These are phyloP conservation scores for Varanus salvator DNA, from an alignment of 2,113 vertebrate species.

Conservation along the genomic window DNA sequence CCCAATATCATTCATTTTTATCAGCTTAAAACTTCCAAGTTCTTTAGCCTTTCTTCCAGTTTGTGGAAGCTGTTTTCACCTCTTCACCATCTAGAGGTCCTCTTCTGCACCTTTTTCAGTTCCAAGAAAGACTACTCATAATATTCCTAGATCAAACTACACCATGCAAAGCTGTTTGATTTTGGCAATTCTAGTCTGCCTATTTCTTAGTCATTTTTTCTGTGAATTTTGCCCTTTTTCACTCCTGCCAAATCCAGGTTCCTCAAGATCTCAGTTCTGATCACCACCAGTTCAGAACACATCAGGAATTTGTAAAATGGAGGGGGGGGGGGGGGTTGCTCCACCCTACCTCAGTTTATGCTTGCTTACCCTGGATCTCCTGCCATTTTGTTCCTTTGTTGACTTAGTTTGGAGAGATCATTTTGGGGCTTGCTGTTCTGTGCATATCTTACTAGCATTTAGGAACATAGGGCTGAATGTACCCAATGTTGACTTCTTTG, in stretches of 20 bases:
- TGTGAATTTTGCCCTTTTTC: background rate
- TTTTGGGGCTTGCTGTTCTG: background rate
- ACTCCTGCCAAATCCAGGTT: too few species aligned
- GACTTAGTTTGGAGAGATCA: background rate
- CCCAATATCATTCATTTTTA: too few species aligned
- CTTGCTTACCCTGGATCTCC: background rate
- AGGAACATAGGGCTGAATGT: background rate
- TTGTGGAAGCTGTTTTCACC: background rate
- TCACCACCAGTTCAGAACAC: too few species aligned
- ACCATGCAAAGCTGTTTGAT: background rate
- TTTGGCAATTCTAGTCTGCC: background rate
- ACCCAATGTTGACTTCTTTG: background rate
- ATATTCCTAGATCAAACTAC: background rate
- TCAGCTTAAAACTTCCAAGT: background rate
- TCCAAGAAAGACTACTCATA: background rate
- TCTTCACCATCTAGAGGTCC: background rate
- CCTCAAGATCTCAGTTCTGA: too few species aligned
- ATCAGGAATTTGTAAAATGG: too few species aligned
- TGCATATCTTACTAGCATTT: background rate
- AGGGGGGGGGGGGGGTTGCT: background rate
- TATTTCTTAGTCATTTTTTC: background rate
- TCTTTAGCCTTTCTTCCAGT: background rate
- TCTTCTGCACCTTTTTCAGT: background rate
- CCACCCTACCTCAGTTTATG: background rate
- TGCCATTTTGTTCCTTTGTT: background rate